Percentiles rank a stretch among this genome's conserved stretches.
phyloP scores from a whole-genome alignment of 1,140 invertebrate genomes.

The Chironomus striatipennis region DNA sequence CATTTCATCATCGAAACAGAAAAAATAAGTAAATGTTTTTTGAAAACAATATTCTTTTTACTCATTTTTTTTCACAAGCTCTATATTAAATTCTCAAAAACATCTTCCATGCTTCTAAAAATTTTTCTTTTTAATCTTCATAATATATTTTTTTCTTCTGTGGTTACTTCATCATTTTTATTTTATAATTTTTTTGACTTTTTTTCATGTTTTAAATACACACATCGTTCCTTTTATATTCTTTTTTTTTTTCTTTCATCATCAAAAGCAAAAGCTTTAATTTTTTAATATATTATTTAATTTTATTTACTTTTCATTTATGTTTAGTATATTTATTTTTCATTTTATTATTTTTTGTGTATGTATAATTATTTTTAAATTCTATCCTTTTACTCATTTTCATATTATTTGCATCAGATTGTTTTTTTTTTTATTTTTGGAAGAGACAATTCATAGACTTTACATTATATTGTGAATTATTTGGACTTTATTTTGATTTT shows the following conservation, averaged over 20 bases:
- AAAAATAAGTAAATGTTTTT: slow-evolving; percentile 1
- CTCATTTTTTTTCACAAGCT: background rate
- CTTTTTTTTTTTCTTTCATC: background rate
- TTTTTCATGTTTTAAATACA: slow-evolving; percentile 1
- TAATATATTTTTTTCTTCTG: background rate
- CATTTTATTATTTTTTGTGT: background rate
- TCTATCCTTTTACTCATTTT: no score
- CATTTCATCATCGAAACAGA: background rate
- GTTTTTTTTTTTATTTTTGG: no score
- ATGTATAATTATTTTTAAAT: no score
- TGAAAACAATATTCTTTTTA: background rate
- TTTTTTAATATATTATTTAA: background rate
- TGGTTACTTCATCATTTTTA: background rate
- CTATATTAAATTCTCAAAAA: slow-evolving; percentile 2
- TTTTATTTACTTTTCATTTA: background rate
- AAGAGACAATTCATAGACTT: no score
- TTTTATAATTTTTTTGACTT: slow-evolving; percentile 1
- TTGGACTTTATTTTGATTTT: no score
- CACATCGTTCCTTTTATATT: background rate
- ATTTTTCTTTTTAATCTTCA: background rate
- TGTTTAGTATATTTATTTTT: background rate
- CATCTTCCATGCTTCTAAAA: background rate
- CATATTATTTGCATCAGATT: no score
- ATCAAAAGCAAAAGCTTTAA: slow-evolving; percentile 13
- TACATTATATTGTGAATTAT: no score